phyloP scores from a whole-genome alignment of 2,797 vertebrate genomes.

The Glyptemys insculpta region DNA sequence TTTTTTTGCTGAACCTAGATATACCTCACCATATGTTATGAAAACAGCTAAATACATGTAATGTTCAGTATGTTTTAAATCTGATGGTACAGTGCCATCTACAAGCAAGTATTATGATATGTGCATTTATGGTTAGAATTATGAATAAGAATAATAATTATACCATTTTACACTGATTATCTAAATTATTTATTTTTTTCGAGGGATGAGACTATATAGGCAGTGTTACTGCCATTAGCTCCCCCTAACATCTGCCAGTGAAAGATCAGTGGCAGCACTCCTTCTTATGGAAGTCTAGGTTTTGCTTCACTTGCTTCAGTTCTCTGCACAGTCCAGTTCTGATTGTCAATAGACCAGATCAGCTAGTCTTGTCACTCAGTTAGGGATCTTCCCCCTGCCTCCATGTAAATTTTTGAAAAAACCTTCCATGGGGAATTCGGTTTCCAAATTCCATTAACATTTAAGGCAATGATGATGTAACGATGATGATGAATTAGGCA shows the following conservation, averaged over 20 bases:
- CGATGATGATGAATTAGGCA: not conserved
- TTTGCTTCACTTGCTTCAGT: not conserved
- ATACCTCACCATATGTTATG: not conserved
- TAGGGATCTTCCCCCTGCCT: not conserved
- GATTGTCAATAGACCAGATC: not conserved
- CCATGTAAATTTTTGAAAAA: not conserved
- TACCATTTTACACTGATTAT: no score
- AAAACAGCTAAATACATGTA: not conserved
- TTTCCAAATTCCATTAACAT: constrained; percentile 1
- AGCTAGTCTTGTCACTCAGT: not conserved
- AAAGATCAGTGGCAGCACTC: not conserved
- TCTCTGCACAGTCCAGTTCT: not conserved
- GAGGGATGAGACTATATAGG: not conserved
- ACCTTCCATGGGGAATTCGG: not conserved
- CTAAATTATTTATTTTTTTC: not conserved
- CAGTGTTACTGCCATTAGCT: not conserved
- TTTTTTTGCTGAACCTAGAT: not conserved
- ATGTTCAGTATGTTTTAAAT: not conserved
- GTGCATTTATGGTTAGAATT: not conserved
- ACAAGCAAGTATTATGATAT: not conserved
- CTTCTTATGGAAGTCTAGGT: not conserved
- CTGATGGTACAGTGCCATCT: not conserved
- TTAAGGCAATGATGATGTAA: not conserved
- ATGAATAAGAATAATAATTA: not conserved
- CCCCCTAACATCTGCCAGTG: not conserved